Evolutionary conservation across 2,797 vertebrate species (phyloP), one percentile per base, ranked within the genome.

Genomic region (Aplochiton taeniatus): DNA sequence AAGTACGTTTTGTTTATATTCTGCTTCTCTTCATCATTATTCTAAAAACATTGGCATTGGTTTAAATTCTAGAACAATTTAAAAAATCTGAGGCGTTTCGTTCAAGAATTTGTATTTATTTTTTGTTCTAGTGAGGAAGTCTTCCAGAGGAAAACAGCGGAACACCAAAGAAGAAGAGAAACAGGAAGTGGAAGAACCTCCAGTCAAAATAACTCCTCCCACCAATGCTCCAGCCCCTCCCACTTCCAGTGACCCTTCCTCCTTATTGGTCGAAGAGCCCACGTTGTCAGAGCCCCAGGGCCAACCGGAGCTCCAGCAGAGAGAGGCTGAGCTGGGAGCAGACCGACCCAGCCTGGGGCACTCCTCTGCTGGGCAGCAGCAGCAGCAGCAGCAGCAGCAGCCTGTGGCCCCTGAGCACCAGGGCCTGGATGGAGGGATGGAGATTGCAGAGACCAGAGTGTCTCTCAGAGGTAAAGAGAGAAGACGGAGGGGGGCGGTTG

Each of bases 71-170:
- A 48, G 47, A 8, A 48, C 47, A 48, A 11, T 48, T 4, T 9
- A 53, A n/a, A 3, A 4, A 7, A 6, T n/a, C 49, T 1, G 14
- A 51, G 6, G 49, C 17, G 13, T 16, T n/a, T 51, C 13, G 49
- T 51, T 51, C 4, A 51, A 5, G 11, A 4, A 9, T 20, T 20
- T 31, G 13, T 43, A 43, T 18, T 46, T 20, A n/a, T 31, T 6
- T 31, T 31, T 31, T 31, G 31, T 31, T 31, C 31, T 6, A 89
- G 84, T 77, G 63, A 87, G 74, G 73, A 87, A 69, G 73, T 81
- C 81, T 0, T 44, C 70, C 17, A 69, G 77, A 66, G 77, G 77
- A 6, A 80, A 31, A 6, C 31, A 41, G 4, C 42, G 9, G 16
- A 18, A 13, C 0, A 0, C 12, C 6, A 31, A 31, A 0, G 49